Base-by-base conservation (phyloP, 1,140 invertebrate species). In the Cydia strobilella region DNA sequence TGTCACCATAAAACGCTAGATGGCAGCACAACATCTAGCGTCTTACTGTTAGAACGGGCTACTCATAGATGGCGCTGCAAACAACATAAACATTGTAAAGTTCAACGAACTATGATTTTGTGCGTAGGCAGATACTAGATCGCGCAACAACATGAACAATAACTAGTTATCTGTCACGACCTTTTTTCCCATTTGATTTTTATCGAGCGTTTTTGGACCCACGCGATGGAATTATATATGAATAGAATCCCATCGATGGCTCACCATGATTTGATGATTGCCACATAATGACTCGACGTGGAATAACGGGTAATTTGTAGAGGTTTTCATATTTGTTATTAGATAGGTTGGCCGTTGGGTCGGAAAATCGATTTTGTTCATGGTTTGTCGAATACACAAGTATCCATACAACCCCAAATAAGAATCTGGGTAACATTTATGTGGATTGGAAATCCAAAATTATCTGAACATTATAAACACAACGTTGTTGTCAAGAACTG, bases 21-120 rank as follows among this genome's bases (percentile, higher is more conserved):
- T 84, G 81, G 76, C 79, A 62, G 23, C 18, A 62, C 45, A 51
- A 59, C 25, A 6, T 59, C 18, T 35, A 35, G 15, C 48, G 15
- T 31, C n/a, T 18, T 48, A 31, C n/a, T 0, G 23, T 72, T 6
- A 1, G 18, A 45, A 31, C 23, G 54, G n/a, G 65, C 45, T 15
- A 13, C 25, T 72, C 62, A 31, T 23, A 76, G 69, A 66, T 65
- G 71, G 75, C 71, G 71, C 59, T 73, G 35, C 7, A 35, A 51
- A 10, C 72, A 18, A 69, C 65, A 35, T 48, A 72, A 72, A 72
- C 45, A 72, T 12, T 31, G 31, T 13, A 31, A 72, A 48, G 45
- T 72, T 72, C 71, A 69, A n/a, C 18, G 31, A 69, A 31, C 65
- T 69, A 35, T n/a, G 65, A 69, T 69, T 69, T 69, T 69, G 31